Conservation (phyloP, 53 echinoderm and acorn worm genomes). For the Hippasteria phrygiana region DNA sequence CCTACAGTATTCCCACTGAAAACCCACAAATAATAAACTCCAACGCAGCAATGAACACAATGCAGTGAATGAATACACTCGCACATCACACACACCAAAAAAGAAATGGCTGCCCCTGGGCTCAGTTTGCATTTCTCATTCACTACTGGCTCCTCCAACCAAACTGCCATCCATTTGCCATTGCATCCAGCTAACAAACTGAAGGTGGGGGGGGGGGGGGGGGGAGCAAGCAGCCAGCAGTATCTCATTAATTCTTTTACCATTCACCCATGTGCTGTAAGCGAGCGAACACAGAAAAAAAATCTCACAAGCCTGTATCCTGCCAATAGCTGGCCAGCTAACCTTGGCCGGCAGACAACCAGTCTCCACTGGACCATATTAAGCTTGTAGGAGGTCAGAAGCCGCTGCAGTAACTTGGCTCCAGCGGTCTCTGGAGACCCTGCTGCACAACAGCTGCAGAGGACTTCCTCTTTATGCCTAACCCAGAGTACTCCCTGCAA, state of each 20-base stretch:
- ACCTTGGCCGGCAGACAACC: slow-evolving; percentile 86
- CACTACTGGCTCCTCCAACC: background rate
- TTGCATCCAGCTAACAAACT: too few relatives aligned
- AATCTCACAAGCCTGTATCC: background rate
- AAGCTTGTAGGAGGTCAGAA: slow-evolving; percentile 73
- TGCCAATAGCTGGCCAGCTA: slow-evolving; percentile 65
- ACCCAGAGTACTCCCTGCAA: background rate
- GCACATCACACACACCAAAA: too few relatives aligned
- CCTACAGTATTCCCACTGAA: background rate
- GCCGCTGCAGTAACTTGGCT: slow-evolving; percentile 56
- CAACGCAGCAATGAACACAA: background rate
- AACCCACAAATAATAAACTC: background rate
- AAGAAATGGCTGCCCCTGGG: slow-evolving; percentile 16
- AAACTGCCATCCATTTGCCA: too few relatives aligned
- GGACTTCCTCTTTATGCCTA: slow-evolving; percentile 61
- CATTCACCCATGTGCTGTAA: slow-evolving; percentile 46
- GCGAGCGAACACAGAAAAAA: background rate
- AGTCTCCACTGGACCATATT: slow-evolving; percentile 81
- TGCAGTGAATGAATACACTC: background rate
- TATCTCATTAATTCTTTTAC: slow-evolving; percentile 64
- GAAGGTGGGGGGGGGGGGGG: too few relatives aligned
- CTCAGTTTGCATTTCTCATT: background rate
- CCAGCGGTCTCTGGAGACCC: slow-evolving; percentile 65
- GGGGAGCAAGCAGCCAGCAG: background rate
- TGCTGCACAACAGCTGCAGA: slow-evolving; percentile 65